phyloP scores from a whole-genome alignment of 2,888 invertebrate species.

The Protodeltote pygarga region DNA sequence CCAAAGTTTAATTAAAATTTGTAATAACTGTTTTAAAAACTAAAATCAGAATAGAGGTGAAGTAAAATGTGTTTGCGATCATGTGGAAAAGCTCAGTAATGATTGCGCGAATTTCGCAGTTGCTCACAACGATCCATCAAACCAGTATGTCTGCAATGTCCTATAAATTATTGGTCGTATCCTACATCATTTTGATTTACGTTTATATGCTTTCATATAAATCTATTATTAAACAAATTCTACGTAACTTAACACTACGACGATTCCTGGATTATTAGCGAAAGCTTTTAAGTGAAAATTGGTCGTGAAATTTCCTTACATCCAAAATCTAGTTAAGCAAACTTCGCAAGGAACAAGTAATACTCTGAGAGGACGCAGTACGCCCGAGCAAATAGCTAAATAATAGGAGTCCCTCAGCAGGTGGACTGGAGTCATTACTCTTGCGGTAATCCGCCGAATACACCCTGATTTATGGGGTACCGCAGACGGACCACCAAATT shows the following conservation, averaged over 20 bases:
- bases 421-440: conserved; percentile 86
- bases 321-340: conserved; percentile 14
- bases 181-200: conserved; percentile 44
- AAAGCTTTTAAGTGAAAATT: conserved; percentile 13
- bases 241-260: conserved; percentile 40
- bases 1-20: no score
- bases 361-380: conserved; percentile 46
- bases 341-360: conserved; percentile 23
- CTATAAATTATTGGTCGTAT: conserved; percentile 43
- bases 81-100: no score
- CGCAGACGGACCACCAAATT: conserved; percentile 82
- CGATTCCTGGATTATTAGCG: conserved; percentile 25
- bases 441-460: conserved; percentile 84
- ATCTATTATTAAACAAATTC: conserved; percentile 41
- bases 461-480: conserved; percentile 81
- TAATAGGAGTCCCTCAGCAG: conserved; percentile 82
- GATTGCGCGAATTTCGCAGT: conserved; percentile 49
- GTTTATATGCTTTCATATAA: conserved; percentile 33
- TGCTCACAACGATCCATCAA: conserved; percentile 42
- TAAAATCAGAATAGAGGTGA: no score
- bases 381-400: conserved; percentile 79
- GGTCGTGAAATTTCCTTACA: conserved; percentile 4
- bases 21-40: no score
- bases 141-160: conserved; percentile 27
- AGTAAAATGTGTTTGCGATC: no score